Conservation (phyloP, 1,140 invertebrate genomes). For the Drosophila albomicans region DNA sequence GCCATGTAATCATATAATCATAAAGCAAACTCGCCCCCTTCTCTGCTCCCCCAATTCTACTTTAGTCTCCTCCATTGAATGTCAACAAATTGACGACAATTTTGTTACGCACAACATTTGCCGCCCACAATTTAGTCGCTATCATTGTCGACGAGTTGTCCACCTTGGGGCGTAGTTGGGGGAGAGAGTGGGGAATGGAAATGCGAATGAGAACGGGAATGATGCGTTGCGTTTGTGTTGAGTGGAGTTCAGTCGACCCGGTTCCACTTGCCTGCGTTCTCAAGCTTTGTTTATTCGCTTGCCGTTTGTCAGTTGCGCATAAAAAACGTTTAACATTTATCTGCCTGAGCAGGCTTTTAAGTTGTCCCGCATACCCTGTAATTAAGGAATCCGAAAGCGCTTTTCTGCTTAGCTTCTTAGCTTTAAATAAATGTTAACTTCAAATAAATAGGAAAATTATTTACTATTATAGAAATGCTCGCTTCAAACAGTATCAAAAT, state of each 20-base stretch:
- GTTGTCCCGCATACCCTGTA: constrained; percentile 39
- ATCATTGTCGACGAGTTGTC: constrained; percentile 22
- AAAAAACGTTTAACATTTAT: constrained; percentile 49
- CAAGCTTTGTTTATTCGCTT: constrained; percentile 56
- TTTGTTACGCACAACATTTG: constrained; percentile 67
- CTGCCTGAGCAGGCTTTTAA: constrained; percentile 56
- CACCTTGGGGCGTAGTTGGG: not conserved
- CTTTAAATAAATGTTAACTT: too few species aligned
- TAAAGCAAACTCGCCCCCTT: constrained; percentile 13
- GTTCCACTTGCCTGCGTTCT: constrained; percentile 45
- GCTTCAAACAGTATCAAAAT: too few species aligned
- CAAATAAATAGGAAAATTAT: too few species aligned
- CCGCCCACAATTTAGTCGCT: constrained; percentile 69
- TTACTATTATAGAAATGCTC: too few species aligned
- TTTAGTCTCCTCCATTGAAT: constrained; percentile 39
- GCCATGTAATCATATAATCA: constrained; percentile 58
- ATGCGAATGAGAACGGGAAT: not conserved
- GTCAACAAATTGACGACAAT: constrained; percentile 76
- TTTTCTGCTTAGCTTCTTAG: too few species aligned
- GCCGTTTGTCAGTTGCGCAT: constrained; percentile 8
- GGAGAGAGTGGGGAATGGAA: constrained; percentile 2
- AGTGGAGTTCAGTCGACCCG: constrained; percentile 17
- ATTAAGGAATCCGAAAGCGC: too few species aligned
- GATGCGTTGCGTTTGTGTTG: constrained; percentile 26
- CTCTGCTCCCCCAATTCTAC: too few species aligned